Base-by-base conservation (phyloP, 2,888 invertebrate species). In the Ischnura elegans region DNA sequence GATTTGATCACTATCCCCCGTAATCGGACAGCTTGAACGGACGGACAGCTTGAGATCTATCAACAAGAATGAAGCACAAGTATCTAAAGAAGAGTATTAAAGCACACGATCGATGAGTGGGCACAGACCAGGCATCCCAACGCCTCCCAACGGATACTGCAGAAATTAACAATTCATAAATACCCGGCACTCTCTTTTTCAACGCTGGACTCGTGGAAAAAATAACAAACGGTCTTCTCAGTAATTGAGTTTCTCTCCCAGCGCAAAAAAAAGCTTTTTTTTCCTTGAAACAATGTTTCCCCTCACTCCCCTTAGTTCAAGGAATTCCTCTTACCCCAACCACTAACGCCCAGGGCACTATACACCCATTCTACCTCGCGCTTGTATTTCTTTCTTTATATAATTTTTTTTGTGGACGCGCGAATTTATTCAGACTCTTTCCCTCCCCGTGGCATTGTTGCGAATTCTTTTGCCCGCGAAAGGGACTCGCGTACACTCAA, bases 401-500 rank as follows among this genome's bases (percentile, higher is more conserved):
- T n/a, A n/a, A n/a, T n/a, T n/a, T n/a, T 61, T 51, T 51, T 51
- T 19, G 8, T 19, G 2, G 61, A 6, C 29, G n/a, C 66, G 90
- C 90, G 90, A 90, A 90, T 90, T 90, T 90, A 61, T 90, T 90
- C 61, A 43, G 90, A 90, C 55, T 61, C 66, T 90, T 90, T 61
- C 43, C 42, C 25, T 66, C n/a, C 61, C 61, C 42, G 4, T 87
- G 43, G 42, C 61, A 66, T 66, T 90, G 90, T 90, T 61, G 90
- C 66, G 90, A 90, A 90, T 90, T 90, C 90, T 90, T 90, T 90
- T 66, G n/a, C 43, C 90, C 55, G 90, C 90, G 61, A 90, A 90
- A 90, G 61, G 66, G 90, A 61, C 61, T 90, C 61, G 55, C 55
- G 87, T 43, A 55, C 87, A 55, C 87, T 76, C 76, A 36, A 36